Conservation (phyloP, 2,113 vertebrate species). For the Holacanthus passer region DNA sequence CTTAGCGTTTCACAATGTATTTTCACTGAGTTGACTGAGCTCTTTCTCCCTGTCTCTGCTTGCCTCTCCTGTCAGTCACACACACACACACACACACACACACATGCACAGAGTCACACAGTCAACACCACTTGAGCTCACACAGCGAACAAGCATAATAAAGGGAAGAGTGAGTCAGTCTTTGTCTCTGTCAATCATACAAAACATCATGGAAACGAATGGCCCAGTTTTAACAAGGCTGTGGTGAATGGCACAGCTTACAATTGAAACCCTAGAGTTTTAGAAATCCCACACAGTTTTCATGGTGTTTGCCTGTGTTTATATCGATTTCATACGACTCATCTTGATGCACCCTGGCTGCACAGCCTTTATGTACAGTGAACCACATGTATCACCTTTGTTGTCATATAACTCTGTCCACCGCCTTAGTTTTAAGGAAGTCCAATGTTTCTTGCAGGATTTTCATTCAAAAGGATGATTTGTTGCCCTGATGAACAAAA, state of each 20-base stretch:
- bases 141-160: slow-evolving; percentile 49
- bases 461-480: not conserved
- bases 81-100: not conserved
- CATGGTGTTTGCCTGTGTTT: not conserved
- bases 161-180: slow-evolving; percentile 53
- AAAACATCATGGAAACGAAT: slow-evolving; percentile 26
- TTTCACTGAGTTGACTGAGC: slow-evolving; percentile 39
- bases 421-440: not conserved
- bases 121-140: slow-evolving; percentile 51
- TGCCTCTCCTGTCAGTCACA: slow-evolving; percentile 28
- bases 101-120: slow-evolving; percentile 4
- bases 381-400: not conserved
- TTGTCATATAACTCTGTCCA: too few relatives aligned
- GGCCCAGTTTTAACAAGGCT: slow-evolving; percentile 40
- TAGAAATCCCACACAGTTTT: not conserved
- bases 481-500: not conserved
- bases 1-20: slow-evolving; percentile 4
- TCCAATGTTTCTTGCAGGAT: not conserved
- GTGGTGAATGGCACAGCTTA: not conserved
- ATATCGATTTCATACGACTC: not conserved
- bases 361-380: not conserved
- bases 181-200: slow-evolving; percentile 58
- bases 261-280: not conserved
- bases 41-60: slow-evolving; percentile 26
- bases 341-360: not conserved